Evolutionary conservation across 2,797 vertebrate species (phyloP), one percentile per base, ranked within the genome.

Genomic region (Sarcoramphus papa): DNA sequence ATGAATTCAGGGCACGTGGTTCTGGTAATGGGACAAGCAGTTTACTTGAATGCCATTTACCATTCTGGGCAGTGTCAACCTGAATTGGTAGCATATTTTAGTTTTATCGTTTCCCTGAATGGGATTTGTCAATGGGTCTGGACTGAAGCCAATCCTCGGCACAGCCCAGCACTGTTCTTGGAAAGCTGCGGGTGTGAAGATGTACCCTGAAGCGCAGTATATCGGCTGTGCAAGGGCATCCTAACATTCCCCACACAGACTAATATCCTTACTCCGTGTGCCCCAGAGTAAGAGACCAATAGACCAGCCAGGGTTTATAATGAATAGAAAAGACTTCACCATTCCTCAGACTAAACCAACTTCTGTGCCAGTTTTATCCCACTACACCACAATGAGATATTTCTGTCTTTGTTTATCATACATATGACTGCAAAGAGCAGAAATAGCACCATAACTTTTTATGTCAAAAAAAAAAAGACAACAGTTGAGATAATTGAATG

Each of bases 231-330:
- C 67, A 70, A 70, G 57, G 73, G 51, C 53, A 62, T 20, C n/a
- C 59, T 37, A 33, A 45, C 33, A 30, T 64, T 41, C 25, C 20
- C 56, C 33, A 12, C 50, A 4, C 8, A 23, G 33, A 40, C 24
- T 8, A 18, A 54, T 22, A 54, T 13, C 33, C 27, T n/a, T 27
- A 6, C 19, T 35, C n/a, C 19, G 9, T 1, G 0, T 14, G 14
- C 41, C 83, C 62, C 8, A 24, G n/a, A 25, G 45, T 15, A 48
- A 45, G 23, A 64, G 33, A n/a, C n/a, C 50, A n/a, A 45, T 7
- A 68, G 37, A 54, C 14, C 12, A 85, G 41, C 31, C 47, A 80
- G 41, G 8, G 21, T 45, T 83, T 75, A 19, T 56, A 30, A 54
- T 6, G 14, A 60, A 47, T 28, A 72, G 35, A n/a, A 65, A 59